Evolutionary conservation across 2,113 vertebrate genomes (phyloP), one percentile per base, ranked within the genome.

Genomic region (Bos indicus): DNA sequence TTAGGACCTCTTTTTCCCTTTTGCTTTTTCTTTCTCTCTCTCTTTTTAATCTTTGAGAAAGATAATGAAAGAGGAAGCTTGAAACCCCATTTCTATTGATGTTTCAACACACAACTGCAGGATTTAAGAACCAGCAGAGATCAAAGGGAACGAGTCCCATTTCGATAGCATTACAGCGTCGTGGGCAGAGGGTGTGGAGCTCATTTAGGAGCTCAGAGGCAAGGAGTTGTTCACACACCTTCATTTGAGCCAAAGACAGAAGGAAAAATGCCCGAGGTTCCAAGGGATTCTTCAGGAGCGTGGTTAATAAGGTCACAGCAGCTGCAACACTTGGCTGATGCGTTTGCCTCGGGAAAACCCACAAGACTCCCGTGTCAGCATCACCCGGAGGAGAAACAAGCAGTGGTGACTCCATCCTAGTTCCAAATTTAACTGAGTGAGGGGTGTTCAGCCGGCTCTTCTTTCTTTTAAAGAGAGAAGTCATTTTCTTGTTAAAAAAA

Each of bases 51-150:
- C 99, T 99, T 99, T 98, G 99, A 98, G 99, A 99, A 99, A 99
- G 99, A 99, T 99, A 99, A 99, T 99, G 99, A 99, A 99, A 99
- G 99, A 99, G 99, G 99, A 99, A 99, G 99, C 99, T 99, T 98
- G 99, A 99, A 99, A 99, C 98, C 97, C 98, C 98, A 98, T 99
- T 99, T 99, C 99, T 98, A 99, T 99, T 99, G 99, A 99, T 99
- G 99, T 99, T 99, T 92, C 97, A 99, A 99, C 99, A 99, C 99
- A 99, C 99, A 99, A 99, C 99, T 99, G 99, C 99, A 98, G 98
- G 99, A 99, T 99, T 99, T 99, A 99, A 99, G 99, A 99, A 99
- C 98, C 99, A 98, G 99, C 98, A 97, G 98, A 99, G 99, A 99
- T 99, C 99, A 99, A 99, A 99, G 99, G 98, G 98, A 99, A 98